phyloP scores from a whole-genome alignment of 2,797 vertebrate genomes.

The Bufotes viridis region DNA sequence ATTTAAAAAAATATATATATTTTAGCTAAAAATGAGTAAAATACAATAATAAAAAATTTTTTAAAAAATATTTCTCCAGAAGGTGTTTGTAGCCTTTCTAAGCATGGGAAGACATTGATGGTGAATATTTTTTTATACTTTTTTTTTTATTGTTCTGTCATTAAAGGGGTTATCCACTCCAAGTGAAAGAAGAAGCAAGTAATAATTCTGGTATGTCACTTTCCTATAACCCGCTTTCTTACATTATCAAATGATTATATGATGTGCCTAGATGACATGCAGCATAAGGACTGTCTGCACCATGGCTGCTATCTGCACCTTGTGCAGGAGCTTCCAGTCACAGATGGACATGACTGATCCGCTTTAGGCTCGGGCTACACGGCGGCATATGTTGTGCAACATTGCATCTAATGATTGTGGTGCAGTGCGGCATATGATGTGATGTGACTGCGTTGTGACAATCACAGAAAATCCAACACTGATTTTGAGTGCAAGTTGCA shows the following conservation, averaged over 20 bases:
- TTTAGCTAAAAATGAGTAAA: too few relatives aligned
- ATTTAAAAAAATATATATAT: too few relatives aligned
- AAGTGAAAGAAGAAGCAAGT: constrained; percentile 76
- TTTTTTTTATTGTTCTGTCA: neutral
- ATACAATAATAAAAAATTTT: too few relatives aligned
- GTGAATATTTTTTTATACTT: neutral
- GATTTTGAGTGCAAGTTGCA: too few relatives aligned
- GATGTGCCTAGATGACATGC: neutral
- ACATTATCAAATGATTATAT: neutral
- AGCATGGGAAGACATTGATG: neutral
- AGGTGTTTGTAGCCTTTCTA: too few relatives aligned
- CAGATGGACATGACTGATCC: neutral
- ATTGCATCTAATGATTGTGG: too few relatives aligned
- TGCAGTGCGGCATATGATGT: too few relatives aligned
- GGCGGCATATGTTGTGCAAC: too few relatives aligned
- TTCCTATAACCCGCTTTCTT: neutral
- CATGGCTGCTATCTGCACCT: neutral
- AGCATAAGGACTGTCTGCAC: neutral
- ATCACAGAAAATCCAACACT: too few relatives aligned
- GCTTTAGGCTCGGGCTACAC: neutral
- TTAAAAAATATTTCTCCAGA: too few relatives aligned
- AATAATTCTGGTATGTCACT: constrained; percentile 76
- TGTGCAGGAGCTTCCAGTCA: neutral
- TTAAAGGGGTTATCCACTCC: constrained; percentile 70
- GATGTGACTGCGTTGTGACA: too few relatives aligned